Conservation (phyloP, 2,113 vertebrate species). For the Thermophis baileyi region DNA sequence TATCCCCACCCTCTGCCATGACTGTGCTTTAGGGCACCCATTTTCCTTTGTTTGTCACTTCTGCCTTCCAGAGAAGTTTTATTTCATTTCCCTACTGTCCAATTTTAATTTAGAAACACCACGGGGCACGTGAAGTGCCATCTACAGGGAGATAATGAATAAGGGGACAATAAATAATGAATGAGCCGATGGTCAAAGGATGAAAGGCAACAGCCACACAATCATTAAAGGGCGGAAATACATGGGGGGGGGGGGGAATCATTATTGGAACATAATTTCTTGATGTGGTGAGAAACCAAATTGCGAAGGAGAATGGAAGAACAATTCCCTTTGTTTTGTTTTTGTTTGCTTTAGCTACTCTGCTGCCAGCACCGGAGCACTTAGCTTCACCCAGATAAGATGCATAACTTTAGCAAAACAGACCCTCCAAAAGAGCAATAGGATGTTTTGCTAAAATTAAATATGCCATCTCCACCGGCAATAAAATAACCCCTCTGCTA, state of each 20-base stretch:
- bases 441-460: rapidly evolving
- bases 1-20: not conserved
- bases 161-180: not conserved
- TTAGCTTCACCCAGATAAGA: not conserved
- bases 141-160: not conserved
- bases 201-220: not conserved
- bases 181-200: not conserved
- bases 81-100: not conserved
- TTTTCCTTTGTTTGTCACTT: not conserved
- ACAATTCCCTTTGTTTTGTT: not conserved
- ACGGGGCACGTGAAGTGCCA: not conserved
- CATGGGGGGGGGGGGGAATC: not conserved
- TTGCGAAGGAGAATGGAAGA: constrained; percentile 16
- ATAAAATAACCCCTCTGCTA: not conserved
- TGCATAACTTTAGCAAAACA: not conserved
- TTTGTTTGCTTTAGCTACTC: not conserved
- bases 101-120: not conserved
- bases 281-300: constrained; percentile 6
- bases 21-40: not conserved
- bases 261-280: not conserved
- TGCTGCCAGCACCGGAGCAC: not conserved
- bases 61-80: no score
- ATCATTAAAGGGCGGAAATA: not conserved
- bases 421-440: not conserved
- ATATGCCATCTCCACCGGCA: rapidly evolving